phyloP scores from a whole-genome alignment of 2,113 vertebrate species.

The Epinephelus cyanopodus region DNA sequence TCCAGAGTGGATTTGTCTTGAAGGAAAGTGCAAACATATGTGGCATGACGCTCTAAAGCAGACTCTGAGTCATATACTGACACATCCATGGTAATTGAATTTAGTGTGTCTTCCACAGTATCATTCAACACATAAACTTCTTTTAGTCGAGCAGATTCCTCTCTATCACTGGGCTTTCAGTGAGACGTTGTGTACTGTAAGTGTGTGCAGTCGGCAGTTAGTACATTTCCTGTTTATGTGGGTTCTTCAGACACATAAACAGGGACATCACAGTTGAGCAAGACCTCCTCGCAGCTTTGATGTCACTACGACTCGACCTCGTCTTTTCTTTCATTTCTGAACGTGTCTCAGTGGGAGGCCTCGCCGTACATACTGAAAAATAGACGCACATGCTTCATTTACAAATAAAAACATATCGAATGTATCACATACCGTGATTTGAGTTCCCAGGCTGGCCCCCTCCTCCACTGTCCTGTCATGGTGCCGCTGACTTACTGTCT shows the following conservation, averaged over 20 bases:
- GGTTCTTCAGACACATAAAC: conserved; percentile 44
- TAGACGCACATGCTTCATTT: conserved; percentile 13
- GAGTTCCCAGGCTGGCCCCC: neutral
- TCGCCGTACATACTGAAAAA: neutral
- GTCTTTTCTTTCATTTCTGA: conserved; percentile 1
- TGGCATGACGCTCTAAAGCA: neutral
- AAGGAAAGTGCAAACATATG: conserved; percentile 23
- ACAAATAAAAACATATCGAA: neutral
- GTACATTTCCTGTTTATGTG: conserved; percentile 62
- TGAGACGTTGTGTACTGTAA: neutral
- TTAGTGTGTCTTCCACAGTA: neutral
- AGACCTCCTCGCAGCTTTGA: conserved; percentile 7
- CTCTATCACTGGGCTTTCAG: neutral
- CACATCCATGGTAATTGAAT: neutral
- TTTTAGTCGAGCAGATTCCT: neutral
- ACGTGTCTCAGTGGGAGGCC: neutral
- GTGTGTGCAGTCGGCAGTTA: conserved; percentile 13
- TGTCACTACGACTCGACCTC: neutral
- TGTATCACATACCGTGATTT: conserved; percentile 30
- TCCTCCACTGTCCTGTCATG: conserved; percentile 16
- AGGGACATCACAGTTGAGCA: conserved; percentile 31
- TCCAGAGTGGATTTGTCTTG: neutral
- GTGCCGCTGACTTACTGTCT: conserved; percentile 18
- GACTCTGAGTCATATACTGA: conserved; percentile 1
- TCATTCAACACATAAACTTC: conserved; percentile 13